Percentiles rank a stretch among this genome's conserved stretches.
These are phyloP conservation scores for Harpagoxenus sublaevis DNA, from an alignment of 2,888 invertebrate species.

Conservation along the genomic window DNA sequence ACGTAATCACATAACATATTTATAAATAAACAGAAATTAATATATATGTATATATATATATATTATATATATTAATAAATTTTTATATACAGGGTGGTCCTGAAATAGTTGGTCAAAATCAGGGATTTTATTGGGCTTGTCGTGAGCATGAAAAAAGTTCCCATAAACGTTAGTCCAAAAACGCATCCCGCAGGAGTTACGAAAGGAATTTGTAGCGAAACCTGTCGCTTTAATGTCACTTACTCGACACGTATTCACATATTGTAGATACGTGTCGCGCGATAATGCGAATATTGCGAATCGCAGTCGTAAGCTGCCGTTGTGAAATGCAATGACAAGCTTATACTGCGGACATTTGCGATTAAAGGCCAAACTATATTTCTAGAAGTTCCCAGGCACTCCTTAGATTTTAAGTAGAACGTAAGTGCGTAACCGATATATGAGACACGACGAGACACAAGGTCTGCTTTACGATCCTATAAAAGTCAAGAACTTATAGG, in stretches of 20 bases:
- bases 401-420: background rate
- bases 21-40: background rate
- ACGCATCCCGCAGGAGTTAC: too few relatives aligned
- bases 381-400: background rate
- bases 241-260: background rate
- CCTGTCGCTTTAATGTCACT: slow-evolving; percentile 32
- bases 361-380: background rate
- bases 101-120: too few relatives aligned
- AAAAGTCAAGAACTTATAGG: background rate
- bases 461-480: background rate
- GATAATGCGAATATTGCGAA: slow-evolving; percentile 59
- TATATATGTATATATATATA: background rate
- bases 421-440: background rate
- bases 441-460: background rate
- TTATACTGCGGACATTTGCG: background rate
- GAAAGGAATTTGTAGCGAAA: slow-evolving; percentile 16
- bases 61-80: background rate
- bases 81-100: too few relatives aligned
- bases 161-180: too few relatives aligned
- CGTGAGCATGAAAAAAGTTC: too few relatives aligned
- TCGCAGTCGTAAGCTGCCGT: background rate
- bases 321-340: slow-evolving; percentile 28
- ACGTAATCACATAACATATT: background rate
- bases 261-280: background rate
- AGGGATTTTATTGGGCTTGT: too few relatives aligned